Base-by-base conservation (phyloP, 2,888 invertebrate genomes). In the Polylopha cassiicola region DNA sequence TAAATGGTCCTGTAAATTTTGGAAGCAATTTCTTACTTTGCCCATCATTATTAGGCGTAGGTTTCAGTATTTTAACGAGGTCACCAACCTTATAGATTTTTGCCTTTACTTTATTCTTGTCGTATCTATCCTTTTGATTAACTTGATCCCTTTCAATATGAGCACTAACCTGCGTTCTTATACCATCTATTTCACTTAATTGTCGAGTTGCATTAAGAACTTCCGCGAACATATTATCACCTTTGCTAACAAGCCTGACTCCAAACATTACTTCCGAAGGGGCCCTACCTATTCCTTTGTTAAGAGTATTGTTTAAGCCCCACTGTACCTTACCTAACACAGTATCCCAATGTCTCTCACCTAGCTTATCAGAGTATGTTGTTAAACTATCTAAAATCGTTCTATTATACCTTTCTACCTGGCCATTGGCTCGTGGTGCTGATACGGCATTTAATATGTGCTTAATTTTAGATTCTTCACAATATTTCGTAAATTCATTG, bases 231-330 rank as follows among this genome's bases (percentile, higher is more conserved):
- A 37, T 36, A 26, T 29, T 32, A 8, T 43, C 16, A 8, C 32
- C 10, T 3, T n/a, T 6, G 16, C 16, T 20, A 1, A 10, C 37
- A 7, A 44, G 10, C 4, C 46, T 44, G 20, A 38, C 41, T 1
- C 50, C 47, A 28, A 47, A 50, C 4, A 46, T 10, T 9, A 46
- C 18, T 37, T 50, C 44, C 2, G 46, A 42, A 3, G 47, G 44
- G 0, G 32, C 20, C 28, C 46, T 47, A 5, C 26, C 21, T 7
- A 39, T 45, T 1, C 33, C 32, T 28, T 44, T 46, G 23, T 47
- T 37, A 3, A 20, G 11, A 1, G 46, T 46, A 6, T 30, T 30
- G 10, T 30, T 30, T 14, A 30, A 6, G 7, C 30, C 30, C 30
- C 30, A 30, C 20, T 30, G 30, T 17, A 30, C 4, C 7, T 14